These are phyloP conservation scores for Anodontia alba DNA, from an alignment of 2,888 invertebrate genomes.

Conservation along the genomic window DNA sequence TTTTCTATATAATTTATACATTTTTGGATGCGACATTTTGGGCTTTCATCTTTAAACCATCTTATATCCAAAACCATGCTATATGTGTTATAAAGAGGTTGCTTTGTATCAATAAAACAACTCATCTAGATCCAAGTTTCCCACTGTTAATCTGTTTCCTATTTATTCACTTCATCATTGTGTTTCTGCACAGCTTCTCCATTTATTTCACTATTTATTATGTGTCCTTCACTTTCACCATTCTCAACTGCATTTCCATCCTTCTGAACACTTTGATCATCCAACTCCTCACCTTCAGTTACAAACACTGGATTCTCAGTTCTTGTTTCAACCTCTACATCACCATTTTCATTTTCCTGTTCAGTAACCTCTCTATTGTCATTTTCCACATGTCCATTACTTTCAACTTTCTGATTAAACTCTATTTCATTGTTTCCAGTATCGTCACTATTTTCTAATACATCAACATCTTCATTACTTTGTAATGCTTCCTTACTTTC, in stretches of 20 bases:
- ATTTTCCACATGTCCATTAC: not conserved
- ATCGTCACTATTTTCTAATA: not conserved
- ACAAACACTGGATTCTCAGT: constrained; percentile 24
- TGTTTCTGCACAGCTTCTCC: not conserved
- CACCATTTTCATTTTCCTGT: not conserved
- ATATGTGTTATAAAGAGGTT: too few species aligned
- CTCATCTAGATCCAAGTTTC: too few species aligned
- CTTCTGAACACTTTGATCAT: constrained; percentile 25
- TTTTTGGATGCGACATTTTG: too few species aligned
- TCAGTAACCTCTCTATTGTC: not conserved
- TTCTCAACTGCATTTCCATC: not conserved
- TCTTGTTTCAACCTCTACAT: not conserved
- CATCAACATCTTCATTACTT: not conserved
- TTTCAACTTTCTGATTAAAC: constrained; percentile 13
- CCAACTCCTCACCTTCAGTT: constrained; percentile 22
- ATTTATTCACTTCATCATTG: not conserved
- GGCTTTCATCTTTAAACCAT: too few species aligned
- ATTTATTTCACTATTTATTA: not conserved
- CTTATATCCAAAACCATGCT: too few species aligned
- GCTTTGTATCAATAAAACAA: too few species aligned
- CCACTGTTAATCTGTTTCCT: not conserved
- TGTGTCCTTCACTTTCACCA: constrained; percentile 3
- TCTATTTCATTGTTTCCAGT: constrained; percentile 26
- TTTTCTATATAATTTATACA: too few species aligned
- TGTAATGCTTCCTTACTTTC: constrained; percentile 13